Evolutionary conservation across 2,113 vertebrate species (phyloP).

Genomic region (Heterotis niloticus): DNA sequence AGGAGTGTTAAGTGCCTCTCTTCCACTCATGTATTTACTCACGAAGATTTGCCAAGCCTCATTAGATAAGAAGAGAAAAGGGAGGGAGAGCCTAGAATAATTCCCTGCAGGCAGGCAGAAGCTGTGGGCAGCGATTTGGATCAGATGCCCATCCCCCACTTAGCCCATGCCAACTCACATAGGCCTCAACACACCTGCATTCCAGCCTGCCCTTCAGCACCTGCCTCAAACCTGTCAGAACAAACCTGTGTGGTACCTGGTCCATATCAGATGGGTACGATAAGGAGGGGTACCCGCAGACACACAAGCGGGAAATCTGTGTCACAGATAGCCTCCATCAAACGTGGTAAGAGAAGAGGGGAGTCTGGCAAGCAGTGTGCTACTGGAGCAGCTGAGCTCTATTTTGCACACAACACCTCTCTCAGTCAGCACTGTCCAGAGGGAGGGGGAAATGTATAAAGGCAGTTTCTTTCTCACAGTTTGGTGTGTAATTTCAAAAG

Average conservation of each 20-base stretch:
- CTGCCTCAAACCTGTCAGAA: constrained; percentile 11
- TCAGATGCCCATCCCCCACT: not conserved
- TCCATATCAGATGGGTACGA: constrained; percentile 39
- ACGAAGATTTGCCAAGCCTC: constrained; percentile 25
- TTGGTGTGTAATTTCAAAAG: too few relatives aligned
- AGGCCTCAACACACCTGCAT: not conserved
- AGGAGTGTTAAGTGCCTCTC: not conserved
- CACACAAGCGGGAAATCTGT: not conserved
- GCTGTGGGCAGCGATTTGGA: not conserved
- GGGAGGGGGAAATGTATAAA: too few relatives aligned
- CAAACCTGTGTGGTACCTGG: constrained; percentile 2
- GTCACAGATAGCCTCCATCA: not conserved
- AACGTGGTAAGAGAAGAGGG: too few relatives aligned
- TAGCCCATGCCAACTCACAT: constrained; percentile 7
- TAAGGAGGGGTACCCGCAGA: not conserved
- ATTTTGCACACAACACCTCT: too few relatives aligned
- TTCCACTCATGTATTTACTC: constrained; percentile 25
- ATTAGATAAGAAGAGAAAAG: constrained; percentile 24
- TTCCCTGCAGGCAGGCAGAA: not conserved
- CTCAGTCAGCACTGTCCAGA: too few relatives aligned
- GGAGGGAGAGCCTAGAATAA: constrained; percentile 22
- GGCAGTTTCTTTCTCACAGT: too few relatives aligned
- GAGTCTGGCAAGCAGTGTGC: too few relatives aligned
- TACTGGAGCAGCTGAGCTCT: too few relatives aligned
- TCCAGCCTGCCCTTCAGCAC: constrained; percentile 25